Evolutionary conservation across 2,113 vertebrate genomes (phyloP), one percentile per base, ranked within the genome.

Genomic region (Amphiprion ocellaris): DNA sequence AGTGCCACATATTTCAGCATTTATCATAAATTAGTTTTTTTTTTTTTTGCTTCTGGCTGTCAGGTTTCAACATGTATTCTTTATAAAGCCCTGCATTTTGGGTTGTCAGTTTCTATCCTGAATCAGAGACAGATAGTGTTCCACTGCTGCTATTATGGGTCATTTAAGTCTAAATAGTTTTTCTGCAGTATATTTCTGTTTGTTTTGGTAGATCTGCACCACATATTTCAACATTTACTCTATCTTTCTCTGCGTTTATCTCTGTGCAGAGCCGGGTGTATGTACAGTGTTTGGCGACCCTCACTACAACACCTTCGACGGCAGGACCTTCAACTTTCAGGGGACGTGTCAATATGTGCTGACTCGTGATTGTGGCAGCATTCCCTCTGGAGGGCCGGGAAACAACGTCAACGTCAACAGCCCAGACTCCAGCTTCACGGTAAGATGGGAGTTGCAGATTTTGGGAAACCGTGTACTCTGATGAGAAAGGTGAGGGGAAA

Each of bases 231-330:
- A n/a, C 23, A 47, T 47, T 49, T 30, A 19, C 10, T 30, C 14
- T 11, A 2, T 26, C n/a, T 73, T 23, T 7, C 16, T 55, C n/a
- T 54, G 3, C 53, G 15, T 62, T 15, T 81, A 87, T 89, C 80
- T 24, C 79, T 85, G 60, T 47, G 55, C 95, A 99, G 98, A 99
- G 88, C 98, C 98, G 4, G 98, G 98, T 10, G 98, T 99, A 26
- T 99, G 98, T 88, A 99, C 98, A 15, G 98, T 99, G 2, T 99
- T 99, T 88, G 98, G 98, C 70, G 98, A 99, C 84, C 98, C 98
- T 54, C 98, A 99, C 95, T 99, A 99, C 97, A 99, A 99, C 95
- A 99, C 98, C 69, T 99, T 99, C 86, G 98, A 99, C 37, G 97
- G 98, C 75, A 95, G 97, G 92, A 99, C 98, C 79, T 99, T 99